Conservation (phyloP, 2,113 vertebrate species). For the Dipodomys ordii region DNA sequence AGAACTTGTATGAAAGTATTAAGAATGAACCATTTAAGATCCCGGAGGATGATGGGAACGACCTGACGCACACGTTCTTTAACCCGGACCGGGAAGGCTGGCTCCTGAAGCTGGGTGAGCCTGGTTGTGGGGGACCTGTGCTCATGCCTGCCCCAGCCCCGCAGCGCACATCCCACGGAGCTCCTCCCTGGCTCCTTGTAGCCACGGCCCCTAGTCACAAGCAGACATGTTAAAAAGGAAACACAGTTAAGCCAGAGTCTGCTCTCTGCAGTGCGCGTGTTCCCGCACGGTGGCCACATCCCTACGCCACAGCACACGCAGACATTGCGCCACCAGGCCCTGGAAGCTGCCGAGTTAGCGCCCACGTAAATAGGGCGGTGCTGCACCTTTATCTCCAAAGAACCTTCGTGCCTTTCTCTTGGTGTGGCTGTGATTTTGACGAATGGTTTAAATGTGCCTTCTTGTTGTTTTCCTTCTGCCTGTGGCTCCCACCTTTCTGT, state of each 20-base stretch:
- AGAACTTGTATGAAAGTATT: constrained; percentile 99
- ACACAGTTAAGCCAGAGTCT: not conserved
- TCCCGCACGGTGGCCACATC: constrained; percentile 46
- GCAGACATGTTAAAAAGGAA: constrained; percentile 55
- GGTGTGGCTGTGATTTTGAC: constrained; percentile 87
- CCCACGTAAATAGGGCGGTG: constrained; percentile 53
- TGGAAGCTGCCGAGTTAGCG: constrained; percentile 67
- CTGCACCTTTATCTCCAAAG: constrained; percentile 76
- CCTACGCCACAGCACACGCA: constrained; percentile 6
- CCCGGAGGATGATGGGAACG: constrained; percentile 98
- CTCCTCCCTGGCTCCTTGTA: not conserved
- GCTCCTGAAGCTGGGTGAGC: constrained; percentile 97
- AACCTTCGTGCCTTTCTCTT: constrained; percentile 87
- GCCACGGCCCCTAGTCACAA: not conserved
- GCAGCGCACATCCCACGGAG: constrained; percentile 10
- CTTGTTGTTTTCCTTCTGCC: constrained; percentile 91
- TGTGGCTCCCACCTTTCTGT: constrained; percentile 95
- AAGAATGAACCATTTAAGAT: constrained; percentile 99
- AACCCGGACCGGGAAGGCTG: constrained; percentile 99
- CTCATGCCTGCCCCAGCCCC: constrained; percentile 10
- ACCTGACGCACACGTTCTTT: constrained; percentile 99
- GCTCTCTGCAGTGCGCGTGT: not conserved
- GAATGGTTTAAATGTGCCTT: constrained; percentile 92
- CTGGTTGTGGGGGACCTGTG: not conserved
- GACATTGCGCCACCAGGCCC: not conserved